Percentiles rank a stretch among this genome's conserved stretches.
phyloP scores from a whole-genome alignment of 2,113 vertebrate genomes.

The Pachycephala philippinensis region DNA sequence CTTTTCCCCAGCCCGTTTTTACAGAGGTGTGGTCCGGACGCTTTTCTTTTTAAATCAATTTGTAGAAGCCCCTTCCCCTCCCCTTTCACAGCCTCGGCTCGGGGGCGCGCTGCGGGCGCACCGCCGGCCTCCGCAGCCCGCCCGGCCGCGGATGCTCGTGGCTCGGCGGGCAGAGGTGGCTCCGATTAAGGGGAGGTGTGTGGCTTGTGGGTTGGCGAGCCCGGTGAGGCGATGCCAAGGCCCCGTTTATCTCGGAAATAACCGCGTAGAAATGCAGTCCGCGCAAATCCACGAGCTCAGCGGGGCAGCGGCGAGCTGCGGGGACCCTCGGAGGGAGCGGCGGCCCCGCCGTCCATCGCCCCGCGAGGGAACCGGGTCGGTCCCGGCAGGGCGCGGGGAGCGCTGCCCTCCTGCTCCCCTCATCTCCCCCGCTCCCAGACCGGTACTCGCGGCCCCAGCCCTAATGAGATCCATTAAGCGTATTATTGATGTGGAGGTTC shows the following conservation, averaged over 20 bases:
- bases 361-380: background rate
- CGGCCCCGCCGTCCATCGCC: background rate
- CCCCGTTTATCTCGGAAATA: background rate
- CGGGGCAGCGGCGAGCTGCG: background rate
- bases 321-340: background rate
- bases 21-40: background rate
- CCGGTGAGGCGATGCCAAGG: background rate
- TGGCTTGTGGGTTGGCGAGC: background rate
- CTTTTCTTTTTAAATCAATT: background rate
- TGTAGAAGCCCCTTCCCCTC: background rate
- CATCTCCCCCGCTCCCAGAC: background rate
- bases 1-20: background rate
- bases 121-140: background rate
- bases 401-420: background rate
- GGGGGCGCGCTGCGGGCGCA: too few species aligned
- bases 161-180: background rate
- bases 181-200: too few species aligned
- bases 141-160: background rate
- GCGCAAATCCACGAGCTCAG: background rate
- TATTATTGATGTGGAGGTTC: conserved; percentile 63
- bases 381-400: background rate
- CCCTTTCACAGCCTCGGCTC: background rate
- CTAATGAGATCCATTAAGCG: conserved; percentile 65
- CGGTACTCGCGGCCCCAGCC: background rate
- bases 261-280: rapidly evolving